These are phyloP conservation scores for Perca fluviatilis DNA, from an alignment of 2,113 vertebrate species.

Conservation along the genomic window DNA sequence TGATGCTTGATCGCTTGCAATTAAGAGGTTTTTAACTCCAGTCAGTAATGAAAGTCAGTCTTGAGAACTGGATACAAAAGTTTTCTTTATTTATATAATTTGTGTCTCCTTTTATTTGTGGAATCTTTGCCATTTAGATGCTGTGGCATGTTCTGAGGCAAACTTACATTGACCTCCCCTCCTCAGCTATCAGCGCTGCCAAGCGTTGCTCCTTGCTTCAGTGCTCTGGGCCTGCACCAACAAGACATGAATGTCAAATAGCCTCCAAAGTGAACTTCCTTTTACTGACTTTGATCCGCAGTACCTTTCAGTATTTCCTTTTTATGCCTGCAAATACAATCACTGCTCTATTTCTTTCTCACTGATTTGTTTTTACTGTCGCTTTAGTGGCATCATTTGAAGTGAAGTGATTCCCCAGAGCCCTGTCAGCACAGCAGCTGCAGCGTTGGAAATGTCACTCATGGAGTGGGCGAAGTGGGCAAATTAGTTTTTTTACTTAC, in stretches of 20 bases:
- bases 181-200: conserved; percentile 51
- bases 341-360: conserved; percentile 10
- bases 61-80: background rate
- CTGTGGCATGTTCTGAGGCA: conserved; percentile 37
- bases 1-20: conserved; percentile 7
- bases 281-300: conserved; percentile 29
- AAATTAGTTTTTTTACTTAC: conserved; percentile 41
- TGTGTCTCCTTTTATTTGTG: background rate
- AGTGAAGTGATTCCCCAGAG: conserved; percentile 53
- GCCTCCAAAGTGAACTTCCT: conserved; percentile 47
- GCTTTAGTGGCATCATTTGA: conserved; percentile 49
- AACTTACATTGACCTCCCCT: conserved; percentile 66
- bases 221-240: conserved; percentile 66
- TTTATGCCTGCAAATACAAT: conserved; percentile 21
- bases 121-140: conserved; percentile 7
- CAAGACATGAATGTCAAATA: conserved; percentile 74
- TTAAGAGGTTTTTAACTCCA: conserved; percentile 14
- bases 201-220: conserved; percentile 50
- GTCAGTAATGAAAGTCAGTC: background rate
- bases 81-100: conserved; percentile 1
- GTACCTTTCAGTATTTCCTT: conserved; percentile 21
- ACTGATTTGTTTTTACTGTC: conserved; percentile 28
- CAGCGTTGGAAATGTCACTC: conserved; percentile 57
- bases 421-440: conserved; percentile 39
- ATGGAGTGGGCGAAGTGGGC: conserved; percentile 20